A percentile compares a stretch with the other conserved stretches of the same genome.
phyloP scores from a whole-genome alignment of 2,888 invertebrate genomes.

The Crepidodera aurea region DNA sequence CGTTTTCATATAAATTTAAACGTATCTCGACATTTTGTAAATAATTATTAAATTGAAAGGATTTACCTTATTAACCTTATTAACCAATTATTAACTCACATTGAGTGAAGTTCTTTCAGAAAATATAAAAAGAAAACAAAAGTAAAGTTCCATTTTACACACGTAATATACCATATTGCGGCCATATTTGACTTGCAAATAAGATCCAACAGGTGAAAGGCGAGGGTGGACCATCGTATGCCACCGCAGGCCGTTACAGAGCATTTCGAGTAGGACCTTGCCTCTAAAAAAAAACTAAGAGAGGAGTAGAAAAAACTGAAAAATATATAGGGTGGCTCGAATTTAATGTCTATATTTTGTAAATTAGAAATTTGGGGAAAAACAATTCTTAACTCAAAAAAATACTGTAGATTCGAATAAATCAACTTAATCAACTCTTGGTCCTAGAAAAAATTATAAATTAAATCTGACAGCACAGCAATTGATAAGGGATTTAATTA shows the following conservation, averaged over 20 bases:
- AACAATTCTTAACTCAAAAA: no score
- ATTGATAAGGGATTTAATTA: no score
- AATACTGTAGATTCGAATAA: no score
- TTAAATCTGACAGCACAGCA: no score
- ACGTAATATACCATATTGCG: constrained; percentile 45
- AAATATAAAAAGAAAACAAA: constrained; percentile 13
- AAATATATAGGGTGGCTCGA: neutral
- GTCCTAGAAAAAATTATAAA: no score
- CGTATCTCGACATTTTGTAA: no score
- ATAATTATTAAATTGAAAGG: no score
- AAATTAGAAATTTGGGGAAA: no score
- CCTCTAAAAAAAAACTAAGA: constrained; percentile 35
- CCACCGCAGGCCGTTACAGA: constrained; percentile 45
- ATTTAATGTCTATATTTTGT: neutral
- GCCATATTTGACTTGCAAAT: constrained; percentile 53
- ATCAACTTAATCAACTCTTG: no score
- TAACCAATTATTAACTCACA: neutral
- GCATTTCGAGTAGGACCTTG: constrained; percentile 33
- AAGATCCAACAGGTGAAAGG: constrained; percentile 56
- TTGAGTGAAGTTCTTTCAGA: neutral
- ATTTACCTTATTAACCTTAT: no score
- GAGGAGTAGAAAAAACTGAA: constrained; percentile 1
- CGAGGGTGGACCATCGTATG: constrained; percentile 53
- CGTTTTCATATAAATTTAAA: no score
- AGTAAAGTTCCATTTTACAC: constrained; percentile 35